Conservation (phyloP, 1,140 invertebrate genomes). For the Streblospio benedicti region DNA sequence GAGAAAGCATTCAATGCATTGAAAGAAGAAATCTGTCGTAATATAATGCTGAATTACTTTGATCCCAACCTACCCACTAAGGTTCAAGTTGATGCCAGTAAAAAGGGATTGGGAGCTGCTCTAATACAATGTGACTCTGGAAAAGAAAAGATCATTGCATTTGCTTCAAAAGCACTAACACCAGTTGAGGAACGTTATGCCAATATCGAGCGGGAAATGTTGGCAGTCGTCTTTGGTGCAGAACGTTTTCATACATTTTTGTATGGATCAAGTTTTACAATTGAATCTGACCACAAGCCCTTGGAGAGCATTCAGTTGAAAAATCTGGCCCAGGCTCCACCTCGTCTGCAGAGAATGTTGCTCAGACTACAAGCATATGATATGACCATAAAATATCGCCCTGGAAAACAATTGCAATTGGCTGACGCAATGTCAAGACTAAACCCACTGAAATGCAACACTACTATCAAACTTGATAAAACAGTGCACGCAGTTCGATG, state of each 20-base stretch:
- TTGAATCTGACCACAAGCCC: slow-evolving; percentile 18
- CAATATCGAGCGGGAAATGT: slow-evolving; percentile 9
- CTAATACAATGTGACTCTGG: slow-evolving; percentile 41
- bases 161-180: neutral
- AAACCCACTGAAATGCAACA: neutral
- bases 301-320: slow-evolving; percentile 44
- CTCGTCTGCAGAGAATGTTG: slow-evolving; percentile 1
- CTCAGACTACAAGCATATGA: neutral
- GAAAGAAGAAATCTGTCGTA: slow-evolving; percentile 19
- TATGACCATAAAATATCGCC: slow-evolving; percentile 32
- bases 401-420: slow-evolving; percentile 43
- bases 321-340: slow-evolving; percentile 31
- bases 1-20: slow-evolving; percentile 19
- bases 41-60: slow-evolving; percentile 26
- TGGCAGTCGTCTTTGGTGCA: slow-evolving; percentile 13
- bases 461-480: neutral
- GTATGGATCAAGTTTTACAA: slow-evolving; percentile 1
- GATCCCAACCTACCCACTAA: slow-evolving; percentile 21
- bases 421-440: slow-evolving; percentile 28
- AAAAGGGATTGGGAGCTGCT: slow-evolving; percentile 41
- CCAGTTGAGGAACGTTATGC: slow-evolving; percentile 10
- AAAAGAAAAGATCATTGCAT: slow-evolving; percentile 12
- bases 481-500: no score
- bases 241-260: slow-evolving; percentile 7
- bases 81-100: slow-evolving; percentile 26